phyloP scores from a whole-genome alignment of 1,140 invertebrate genomes.

The Mylabris phalerata region DNA sequence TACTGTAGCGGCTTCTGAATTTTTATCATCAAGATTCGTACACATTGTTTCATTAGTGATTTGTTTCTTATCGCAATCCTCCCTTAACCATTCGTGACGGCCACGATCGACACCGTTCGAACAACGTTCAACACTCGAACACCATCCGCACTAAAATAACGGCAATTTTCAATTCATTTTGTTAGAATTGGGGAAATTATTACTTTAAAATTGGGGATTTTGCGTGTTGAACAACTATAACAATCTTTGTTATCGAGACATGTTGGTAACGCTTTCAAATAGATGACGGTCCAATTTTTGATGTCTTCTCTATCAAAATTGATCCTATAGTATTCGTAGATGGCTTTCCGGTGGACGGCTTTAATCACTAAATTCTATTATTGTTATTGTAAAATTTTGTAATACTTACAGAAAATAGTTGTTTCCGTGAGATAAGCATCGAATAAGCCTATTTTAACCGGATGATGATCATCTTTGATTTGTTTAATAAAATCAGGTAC shows the following conservation, averaged over 20 bases:
- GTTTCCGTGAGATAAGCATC: conserved; percentile 97
- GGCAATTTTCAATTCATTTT: too few species aligned
- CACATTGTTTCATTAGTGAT: conserved; percentile 44
- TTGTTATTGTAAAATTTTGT: neutral
- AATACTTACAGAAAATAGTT: conserved; percentile 70
- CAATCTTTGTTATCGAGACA: conserved; percentile 79
- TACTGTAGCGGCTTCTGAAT: too few species aligned
- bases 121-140: conserved; percentile 68
- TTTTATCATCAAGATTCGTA: conserved; percentile 19
- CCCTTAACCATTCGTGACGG: conserved; percentile 81
- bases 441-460: conserved; percentile 95
- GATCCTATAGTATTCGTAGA: conserved; percentile 94
- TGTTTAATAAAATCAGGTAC: conserved; percentile 67
- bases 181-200: too few species aligned
- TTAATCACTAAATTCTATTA: conserved; percentile 27
- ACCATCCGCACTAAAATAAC: conserved; percentile 75
- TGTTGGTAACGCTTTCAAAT: conserved; percentile 75
- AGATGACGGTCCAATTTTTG: conserved; percentile 74
- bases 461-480: conserved; percentile 78
- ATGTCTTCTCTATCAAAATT: conserved; percentile 71
- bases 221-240: conserved; percentile 57
- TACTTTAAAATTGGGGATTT: conserved; percentile 30
- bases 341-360: conserved; percentile 84
- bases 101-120: conserved; percentile 84
- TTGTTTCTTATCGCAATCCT: conserved; percentile 58